Evolutionary conservation across 2,113 vertebrate genomes (phyloP).

Genomic region (Oplegnathus fasciatus): DNA sequence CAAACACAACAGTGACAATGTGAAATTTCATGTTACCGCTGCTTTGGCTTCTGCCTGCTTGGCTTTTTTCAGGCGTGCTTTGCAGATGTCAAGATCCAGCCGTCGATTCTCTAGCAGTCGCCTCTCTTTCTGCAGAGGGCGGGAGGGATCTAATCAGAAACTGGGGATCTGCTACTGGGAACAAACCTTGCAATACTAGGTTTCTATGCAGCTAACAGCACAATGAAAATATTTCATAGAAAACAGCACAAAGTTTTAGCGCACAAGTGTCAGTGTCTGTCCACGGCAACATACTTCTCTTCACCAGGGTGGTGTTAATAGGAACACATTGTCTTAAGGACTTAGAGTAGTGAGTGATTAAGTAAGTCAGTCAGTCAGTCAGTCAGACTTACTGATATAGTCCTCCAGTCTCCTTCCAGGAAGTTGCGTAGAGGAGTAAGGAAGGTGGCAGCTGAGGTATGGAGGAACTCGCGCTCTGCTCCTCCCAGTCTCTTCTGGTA

Average conservation of each 20-base stretch:
- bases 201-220: not conserved
- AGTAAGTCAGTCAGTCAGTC: not conserved
- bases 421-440: conserved; percentile 96
- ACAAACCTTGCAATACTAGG: not conserved
- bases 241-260: not conserved
- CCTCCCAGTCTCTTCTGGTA: conserved; percentile 91
- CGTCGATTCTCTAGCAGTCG: conserved; percentile 94
- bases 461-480: conserved; percentile 93
- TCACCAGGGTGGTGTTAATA: not conserved
- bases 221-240: not conserved
- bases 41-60: conserved; percentile 95
- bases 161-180: not conserved
- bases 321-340: not conserved
- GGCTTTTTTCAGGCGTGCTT: conserved; percentile 95
- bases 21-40: conserved; percentile 84
- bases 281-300: not conserved
- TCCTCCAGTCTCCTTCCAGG: conserved; percentile 98
- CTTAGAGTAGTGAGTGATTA: not conserved
- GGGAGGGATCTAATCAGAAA: conserved; percentile 16
- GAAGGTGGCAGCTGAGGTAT: conserved; percentile 90
- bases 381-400: conserved; percentile 90
- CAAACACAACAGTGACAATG: conserved; percentile 24
- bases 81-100: conserved; percentile 95
- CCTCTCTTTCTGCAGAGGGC: conserved; percentile 89
- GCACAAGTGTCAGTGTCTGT: not conserved